Percentiles rank a stretch among this genome's conserved stretches.
Evolutionary conservation across 2,888 invertebrate genomes (phyloP).

Genomic region (Chromoteleia sp.): DNA sequence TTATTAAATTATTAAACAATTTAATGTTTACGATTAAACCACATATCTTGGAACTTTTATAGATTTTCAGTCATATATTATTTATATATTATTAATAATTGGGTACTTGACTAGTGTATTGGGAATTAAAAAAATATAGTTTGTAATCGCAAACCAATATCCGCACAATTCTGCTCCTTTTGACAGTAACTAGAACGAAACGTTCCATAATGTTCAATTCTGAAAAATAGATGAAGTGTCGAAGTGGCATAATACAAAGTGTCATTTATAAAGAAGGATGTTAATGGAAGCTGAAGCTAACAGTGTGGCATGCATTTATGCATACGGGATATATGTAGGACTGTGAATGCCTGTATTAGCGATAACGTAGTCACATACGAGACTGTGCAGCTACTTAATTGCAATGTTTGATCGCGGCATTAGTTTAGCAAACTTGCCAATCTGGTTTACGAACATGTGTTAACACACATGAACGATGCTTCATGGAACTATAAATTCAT

Average conservation of each 20-base stretch:
- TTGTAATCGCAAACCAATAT: constrained; percentile 6
- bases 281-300: constrained; percentile 50
- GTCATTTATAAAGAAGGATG: constrained; percentile 49
- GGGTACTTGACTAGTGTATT: too few relatives aligned
- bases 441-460: constrained; percentile 67
- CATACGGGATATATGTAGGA: constrained; percentile 38
- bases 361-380: constrained; percentile 71
- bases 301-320: constrained; percentile 52
- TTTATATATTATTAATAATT: too few relatives aligned
- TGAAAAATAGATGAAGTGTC: constrained; percentile 14
- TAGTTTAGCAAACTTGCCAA: constrained; percentile 73
- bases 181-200: constrained; percentile 12
- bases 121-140: not conserved
- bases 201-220: constrained; percentile 10
- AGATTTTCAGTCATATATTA: too few relatives aligned
- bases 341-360: constrained; percentile 61
- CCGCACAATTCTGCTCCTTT: not conserved
- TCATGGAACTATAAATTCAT: constrained; percentile 51
- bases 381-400: constrained; percentile 76
- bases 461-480: constrained; percentile 57
- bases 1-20: too few relatives aligned
- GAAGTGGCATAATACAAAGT: constrained; percentile 23
- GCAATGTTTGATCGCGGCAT: constrained; percentile 76
- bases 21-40: not conserved
- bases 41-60: too few relatives aligned